Evolutionary conservation across 35 echinoderm and acorn worm genomes (phyloP), one percentile per base, ranked within the genome.

Genomic region (Patiria miniata): DNA sequence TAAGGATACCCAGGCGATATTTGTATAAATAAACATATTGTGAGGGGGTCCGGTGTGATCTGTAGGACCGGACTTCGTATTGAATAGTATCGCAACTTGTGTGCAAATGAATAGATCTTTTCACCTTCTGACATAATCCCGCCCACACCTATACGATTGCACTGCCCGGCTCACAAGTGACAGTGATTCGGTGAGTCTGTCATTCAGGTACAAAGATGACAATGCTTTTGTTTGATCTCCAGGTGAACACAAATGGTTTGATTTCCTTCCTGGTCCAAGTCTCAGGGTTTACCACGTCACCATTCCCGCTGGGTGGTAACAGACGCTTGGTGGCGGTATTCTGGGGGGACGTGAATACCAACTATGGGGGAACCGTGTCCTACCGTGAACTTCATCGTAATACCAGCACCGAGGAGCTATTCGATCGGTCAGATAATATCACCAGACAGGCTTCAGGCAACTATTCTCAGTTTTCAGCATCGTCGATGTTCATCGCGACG

Each of bases 201-300:
- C n/a, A n/a, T n/a, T n/a, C n/a, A n/a, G n/a, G n/a, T n/a, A n/a
- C n/a, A n/a, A n/a, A n/a, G n/a, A n/a, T n/a, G n/a, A n/a, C n/a
- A n/a, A n/a, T n/a, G n/a, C n/a, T 15, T 83, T 89, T 0, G 4
- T 39, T 39, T 80, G 29, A n/a, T 40, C 36, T 53, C 33, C 81
- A 95, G 94, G 79, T 95, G 5, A 95, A 85, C 82, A 89, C 85
- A 5, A 95, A 95, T 82, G 94, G 94, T 19, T 77, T 95, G 4
- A 68, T 95, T 77, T 92, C 90, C 16, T 95, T 95, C 68, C 51
- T 88, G 44, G 79, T 42, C 16, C 52, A 85, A 26, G 90, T 92
- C 29, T 37, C 61, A 29, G 42, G 65, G 78, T 95, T 73, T 77
- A 88, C 81, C 0, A 85, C 94, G 16, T 68, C 84, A 39, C 18